Base-by-base conservation (phyloP, 2,888 invertebrate genomes). In the Crematogaster levior region DNA sequence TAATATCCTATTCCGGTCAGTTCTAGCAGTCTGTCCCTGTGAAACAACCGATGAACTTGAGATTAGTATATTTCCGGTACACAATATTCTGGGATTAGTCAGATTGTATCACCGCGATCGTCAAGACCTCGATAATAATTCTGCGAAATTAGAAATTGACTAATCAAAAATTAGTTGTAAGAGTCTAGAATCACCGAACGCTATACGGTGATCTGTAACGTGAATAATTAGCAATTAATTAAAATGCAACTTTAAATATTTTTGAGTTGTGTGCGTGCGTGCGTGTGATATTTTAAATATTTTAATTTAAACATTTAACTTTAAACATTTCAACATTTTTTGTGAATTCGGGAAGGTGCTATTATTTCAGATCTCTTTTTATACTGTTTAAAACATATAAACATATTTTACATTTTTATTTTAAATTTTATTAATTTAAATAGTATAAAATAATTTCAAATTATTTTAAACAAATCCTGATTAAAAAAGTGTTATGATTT, bases 1-100 rank as follows among this genome's bases (percentile, higher is more conserved):
- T 75, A 75, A 75, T 66, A 66, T 66, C 27, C 51, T 53, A 75
- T 66, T 75, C 27, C 40, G 75, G 51, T 75, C 75, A 53, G 37
- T 74, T 74, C 24, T 24, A 63, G 24, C 24, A 18, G 48, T 24
- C 40, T 48, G 24, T n/a, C 27, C 9, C 15, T 21, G 9, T 30
- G 40, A 75, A 65, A 75, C 75, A 40, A 65, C 3, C n/a, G 21
- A 53, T 21, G 51, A 75, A 75, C 75, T 75, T 75, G 51, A 65
- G 40, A 75, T 75, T 75, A 66, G 51, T 75, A 53, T 65, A 73
- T 21, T 70, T 18, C 9, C n/a, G 1, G 63, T 48, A 37, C 6
- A 43, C 27, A 15, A 40, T 15, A 21, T 21, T 51, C 9, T 9
- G 6, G 27, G 40, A 75, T 27, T 75, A 37, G 37, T 24, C 15